Percentiles rank a stretch among this genome's conserved stretches.
Conservation (phyloP, 2,113 vertebrate species). For the Uropsilus gracilis region DNA sequence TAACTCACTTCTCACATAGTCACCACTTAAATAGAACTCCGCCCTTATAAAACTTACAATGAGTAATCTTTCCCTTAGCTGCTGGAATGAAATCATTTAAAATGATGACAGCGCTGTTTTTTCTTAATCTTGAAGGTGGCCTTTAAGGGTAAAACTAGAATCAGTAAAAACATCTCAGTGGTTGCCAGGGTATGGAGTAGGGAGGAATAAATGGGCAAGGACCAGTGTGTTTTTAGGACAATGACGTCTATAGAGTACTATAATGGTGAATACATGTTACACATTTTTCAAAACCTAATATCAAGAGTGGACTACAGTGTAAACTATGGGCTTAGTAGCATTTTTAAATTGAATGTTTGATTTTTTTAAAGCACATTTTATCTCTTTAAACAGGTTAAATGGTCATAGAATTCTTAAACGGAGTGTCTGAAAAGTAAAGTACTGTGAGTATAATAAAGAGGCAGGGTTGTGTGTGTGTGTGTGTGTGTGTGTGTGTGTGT, state of each 20-base stretch:
- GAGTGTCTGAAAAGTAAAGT: background rate
- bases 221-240: too few relatives aligned
- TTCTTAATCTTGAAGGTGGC: constrained; percentile 24
- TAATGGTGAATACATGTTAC: background rate
- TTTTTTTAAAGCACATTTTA: too few relatives aligned
- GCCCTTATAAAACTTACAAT: constrained; percentile 2
- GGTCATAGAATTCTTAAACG: too few relatives aligned
- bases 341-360: too few relatives aligned
- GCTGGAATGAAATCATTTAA: constrained; percentile 19
- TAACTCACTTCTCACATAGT: background rate
- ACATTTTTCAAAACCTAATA: background rate
- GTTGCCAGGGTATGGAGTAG: background rate
- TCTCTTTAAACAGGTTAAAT: too few relatives aligned
- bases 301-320: background rate
- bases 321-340: background rate
- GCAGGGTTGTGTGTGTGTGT: background rate
- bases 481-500: too few relatives aligned
- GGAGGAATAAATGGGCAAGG: background rate
- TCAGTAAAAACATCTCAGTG: background rate
- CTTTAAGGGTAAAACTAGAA: background rate
- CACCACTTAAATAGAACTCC: background rate
- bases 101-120: background rate
- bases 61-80: constrained; percentile 41
- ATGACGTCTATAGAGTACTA: background rate
- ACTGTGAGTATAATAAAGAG: background rate